These are phyloP conservation scores for Lasioglossum pauxillum DNA, from an alignment of 2,888 invertebrate genomes.

Conservation along the genomic window DNA sequence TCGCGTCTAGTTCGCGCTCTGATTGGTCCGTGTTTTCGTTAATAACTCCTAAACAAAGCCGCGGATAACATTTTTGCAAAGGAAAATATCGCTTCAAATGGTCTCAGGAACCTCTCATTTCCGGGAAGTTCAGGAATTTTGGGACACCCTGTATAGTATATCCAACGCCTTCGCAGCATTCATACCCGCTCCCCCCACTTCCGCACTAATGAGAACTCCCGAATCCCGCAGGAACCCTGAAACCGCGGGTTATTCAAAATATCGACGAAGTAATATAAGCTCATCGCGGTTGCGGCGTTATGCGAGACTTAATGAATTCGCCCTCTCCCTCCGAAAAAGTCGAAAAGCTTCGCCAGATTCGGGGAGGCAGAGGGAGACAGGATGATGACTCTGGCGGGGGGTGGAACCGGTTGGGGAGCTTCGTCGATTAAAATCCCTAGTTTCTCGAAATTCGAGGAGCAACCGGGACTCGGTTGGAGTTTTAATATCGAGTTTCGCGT, in stretches of 20 bases:
- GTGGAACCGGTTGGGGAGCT: background rate
- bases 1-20: too few species aligned
- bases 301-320: slow-evolving; percentile 47
- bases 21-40: too few species aligned
- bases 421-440: slow-evolving; percentile 46
- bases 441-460: slow-evolving; percentile 50
- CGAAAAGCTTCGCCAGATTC: slow-evolving; percentile 11
- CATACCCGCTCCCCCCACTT: background rate
- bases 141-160: too few species aligned
- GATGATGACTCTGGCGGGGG: background rate
- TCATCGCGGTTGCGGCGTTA: slow-evolving; percentile 7
- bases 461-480: slow-evolving; percentile 23
- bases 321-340: background rate
- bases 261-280: slow-evolving; percentile 41
- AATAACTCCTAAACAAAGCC: too few species aligned
- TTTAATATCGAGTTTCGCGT: slow-evolving; percentile 61
- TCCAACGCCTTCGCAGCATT: background rate
- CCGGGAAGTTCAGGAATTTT: too few species aligned
- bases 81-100: too few species aligned
- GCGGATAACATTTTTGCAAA: too few species aligned
- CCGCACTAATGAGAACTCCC: slow-evolving; percentile 6
- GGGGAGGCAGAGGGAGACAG: background rate
- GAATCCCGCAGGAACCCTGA: background rate
- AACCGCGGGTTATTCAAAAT: slow-evolving; percentile 2
- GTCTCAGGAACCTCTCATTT: too few species aligned